Conservation (phyloP, 2,113 vertebrate species). For the Rhinogobius similis region DNA sequence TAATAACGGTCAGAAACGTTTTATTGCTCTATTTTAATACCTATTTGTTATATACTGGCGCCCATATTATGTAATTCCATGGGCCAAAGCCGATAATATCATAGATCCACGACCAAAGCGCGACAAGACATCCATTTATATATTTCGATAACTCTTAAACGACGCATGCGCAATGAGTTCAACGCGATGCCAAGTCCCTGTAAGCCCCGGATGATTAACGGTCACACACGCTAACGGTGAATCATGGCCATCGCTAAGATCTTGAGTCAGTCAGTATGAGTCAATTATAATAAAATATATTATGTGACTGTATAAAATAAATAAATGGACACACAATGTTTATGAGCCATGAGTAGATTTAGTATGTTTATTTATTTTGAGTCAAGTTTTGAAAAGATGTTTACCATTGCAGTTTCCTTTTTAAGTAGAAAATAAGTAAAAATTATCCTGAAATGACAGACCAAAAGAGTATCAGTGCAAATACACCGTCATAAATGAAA, state of each 20-base stretch:
- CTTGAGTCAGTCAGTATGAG: neutral
- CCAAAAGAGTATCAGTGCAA: neutral
- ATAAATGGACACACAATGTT: neutral
- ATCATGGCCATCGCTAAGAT: no score
- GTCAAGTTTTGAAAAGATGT: constrained; percentile 6
- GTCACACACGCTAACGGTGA: neutral
- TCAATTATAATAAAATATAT: neutral
- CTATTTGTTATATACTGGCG: neutral
- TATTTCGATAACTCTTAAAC: neutral
- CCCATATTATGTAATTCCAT: neutral
- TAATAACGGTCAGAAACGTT: no score
- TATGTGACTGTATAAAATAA: neutral
- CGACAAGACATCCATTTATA: neutral
- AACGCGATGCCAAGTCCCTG: neutral
- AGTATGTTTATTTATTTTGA: constrained; percentile 21
- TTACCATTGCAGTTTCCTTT: neutral
- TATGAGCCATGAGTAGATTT: constrained; percentile 13
- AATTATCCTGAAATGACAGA: neutral
- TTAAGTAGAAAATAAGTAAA: neutral
- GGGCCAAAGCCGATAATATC: no score
- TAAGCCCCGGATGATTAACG: neutral
- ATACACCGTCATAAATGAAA: neutral
- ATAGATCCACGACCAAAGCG: no score
- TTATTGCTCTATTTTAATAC: no score
- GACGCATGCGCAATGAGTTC: neutral